Evolutionary conservation across 1,140 invertebrate species (phyloP).

Genomic region (Macrotrachela quadricornifera): DNA sequence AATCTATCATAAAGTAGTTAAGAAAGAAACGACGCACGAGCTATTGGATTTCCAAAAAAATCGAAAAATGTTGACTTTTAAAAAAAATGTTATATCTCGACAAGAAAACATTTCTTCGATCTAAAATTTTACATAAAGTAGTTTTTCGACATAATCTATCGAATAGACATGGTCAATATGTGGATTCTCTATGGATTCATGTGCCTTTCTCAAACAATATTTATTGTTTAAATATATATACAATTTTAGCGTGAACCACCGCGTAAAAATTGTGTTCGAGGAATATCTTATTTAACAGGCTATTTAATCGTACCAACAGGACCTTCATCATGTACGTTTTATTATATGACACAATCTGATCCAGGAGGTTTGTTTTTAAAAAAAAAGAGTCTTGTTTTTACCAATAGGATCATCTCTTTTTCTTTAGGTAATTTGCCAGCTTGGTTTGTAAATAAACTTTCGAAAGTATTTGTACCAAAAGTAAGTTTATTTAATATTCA

Average conservation of each 20-base stretch:
- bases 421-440: conserved; percentile 45
- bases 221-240: conserved; percentile 10
- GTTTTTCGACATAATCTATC: no score
- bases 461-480: conserved; percentile 60
- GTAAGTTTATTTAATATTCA: conserved; percentile 15
- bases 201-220: conserved; percentile 4
- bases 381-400: background rate
- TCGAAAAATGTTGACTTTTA: no score
- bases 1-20: no score
- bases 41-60: no score
- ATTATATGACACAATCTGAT: conserved; percentile 65
- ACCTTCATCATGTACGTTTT: conserved; percentile 44
- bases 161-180: background rate
- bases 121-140: no score
- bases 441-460: conserved; percentile 69
- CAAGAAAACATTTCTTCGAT: no score
- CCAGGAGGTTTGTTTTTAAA: conserved; percentile 41
- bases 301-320: conserved; percentile 34
- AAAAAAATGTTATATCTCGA: no score
- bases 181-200: background rate
- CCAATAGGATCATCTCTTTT: conserved; percentile 5
- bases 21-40: no score
- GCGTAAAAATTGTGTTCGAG: conserved; percentile 55
- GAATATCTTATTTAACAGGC: conserved; percentile 46
- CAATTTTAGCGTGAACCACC: conserved; percentile 43